These are phyloP conservation scores for Gallinago undulata DNA, from an alignment of 2,113 vertebrate genomes.

Conservation along the genomic window DNA sequence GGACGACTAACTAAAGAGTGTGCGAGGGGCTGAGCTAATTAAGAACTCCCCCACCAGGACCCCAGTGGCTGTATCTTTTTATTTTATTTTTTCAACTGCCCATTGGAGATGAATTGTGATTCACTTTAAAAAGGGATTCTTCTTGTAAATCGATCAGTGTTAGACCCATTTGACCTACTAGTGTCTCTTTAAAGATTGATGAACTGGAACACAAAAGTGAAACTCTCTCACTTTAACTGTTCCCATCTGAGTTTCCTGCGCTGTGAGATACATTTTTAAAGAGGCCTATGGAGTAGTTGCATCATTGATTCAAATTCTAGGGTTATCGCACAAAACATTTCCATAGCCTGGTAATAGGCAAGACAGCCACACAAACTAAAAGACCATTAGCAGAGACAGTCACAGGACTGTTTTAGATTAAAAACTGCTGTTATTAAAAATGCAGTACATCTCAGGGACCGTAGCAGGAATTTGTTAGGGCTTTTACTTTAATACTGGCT, in stretches of 20 bases:
- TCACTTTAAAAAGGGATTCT: constrained; percentile 26
- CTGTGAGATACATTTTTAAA: neutral
- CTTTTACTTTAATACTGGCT: neutral
- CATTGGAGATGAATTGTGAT: constrained; percentile 30
- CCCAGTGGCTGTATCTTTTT: neutral
- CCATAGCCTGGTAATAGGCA: neutral
- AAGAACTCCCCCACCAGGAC: neutral
- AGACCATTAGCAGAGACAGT: neutral
- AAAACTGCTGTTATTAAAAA: constrained; percentile 12
- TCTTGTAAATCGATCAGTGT: constrained; percentile 12
- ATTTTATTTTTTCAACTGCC: constrained; percentile 19
- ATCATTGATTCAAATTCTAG: neutral
- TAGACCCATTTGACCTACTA: constrained; percentile 47
- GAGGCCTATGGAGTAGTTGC: neutral
- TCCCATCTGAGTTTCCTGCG: constrained; percentile 37
- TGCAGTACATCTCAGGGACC: neutral
- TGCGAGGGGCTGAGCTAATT: constrained; percentile 6
- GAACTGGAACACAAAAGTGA: constrained; percentile 48
- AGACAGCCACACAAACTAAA: neutral
- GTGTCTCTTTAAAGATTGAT: constrained; percentile 65
- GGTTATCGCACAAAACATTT: neutral
- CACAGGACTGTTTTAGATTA: neutral
- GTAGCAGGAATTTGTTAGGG: neutral
- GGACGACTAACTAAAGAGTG: neutral
- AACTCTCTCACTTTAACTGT: constrained; percentile 27